A percentile compares a stretch with the other conserved stretches of the same genome.
These are phyloP conservation scores for Tapirus terrestris DNA, from an alignment of 2,113 vertebrate genomes.

Conservation along the genomic window DNA sequence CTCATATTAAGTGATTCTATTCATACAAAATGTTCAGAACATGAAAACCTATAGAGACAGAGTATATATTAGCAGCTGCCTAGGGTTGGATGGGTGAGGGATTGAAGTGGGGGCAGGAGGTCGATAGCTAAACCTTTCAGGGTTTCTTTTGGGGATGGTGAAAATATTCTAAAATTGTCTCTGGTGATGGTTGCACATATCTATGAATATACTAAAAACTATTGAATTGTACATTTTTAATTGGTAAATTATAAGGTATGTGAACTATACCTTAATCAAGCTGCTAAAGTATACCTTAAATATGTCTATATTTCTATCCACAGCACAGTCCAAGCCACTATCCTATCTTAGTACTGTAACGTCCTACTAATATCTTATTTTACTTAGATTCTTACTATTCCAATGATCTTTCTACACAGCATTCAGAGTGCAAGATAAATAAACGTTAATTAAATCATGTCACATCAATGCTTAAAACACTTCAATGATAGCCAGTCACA, in stretches of 20 bases:
- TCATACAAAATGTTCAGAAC: background rate
- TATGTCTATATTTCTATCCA: background rate
- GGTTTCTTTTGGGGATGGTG: background rate
- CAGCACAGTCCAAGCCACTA: background rate
- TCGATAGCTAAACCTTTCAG: background rate
- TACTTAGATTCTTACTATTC: background rate
- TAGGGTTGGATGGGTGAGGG: background rate
- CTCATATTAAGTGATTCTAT: background rate
- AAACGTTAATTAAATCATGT: background rate
- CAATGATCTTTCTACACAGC: background rate
- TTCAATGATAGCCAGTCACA: background rate
- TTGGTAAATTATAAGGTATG: background rate
- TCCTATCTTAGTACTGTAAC: background rate
- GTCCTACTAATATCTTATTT: background rate
- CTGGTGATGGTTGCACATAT: background rate
- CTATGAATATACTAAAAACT: background rate
- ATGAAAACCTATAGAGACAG: background rate
- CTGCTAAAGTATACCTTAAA: background rate
- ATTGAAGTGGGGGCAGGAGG: accelerated
- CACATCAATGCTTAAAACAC: background rate
- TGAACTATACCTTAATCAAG: background rate
- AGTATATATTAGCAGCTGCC: background rate
- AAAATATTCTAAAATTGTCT: background rate
- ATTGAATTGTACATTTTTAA: background rate
- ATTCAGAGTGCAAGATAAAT: background rate